Conservation (phyloP, 2,113 vertebrate species). For the Sphaerodactylus townsendi region DNA sequence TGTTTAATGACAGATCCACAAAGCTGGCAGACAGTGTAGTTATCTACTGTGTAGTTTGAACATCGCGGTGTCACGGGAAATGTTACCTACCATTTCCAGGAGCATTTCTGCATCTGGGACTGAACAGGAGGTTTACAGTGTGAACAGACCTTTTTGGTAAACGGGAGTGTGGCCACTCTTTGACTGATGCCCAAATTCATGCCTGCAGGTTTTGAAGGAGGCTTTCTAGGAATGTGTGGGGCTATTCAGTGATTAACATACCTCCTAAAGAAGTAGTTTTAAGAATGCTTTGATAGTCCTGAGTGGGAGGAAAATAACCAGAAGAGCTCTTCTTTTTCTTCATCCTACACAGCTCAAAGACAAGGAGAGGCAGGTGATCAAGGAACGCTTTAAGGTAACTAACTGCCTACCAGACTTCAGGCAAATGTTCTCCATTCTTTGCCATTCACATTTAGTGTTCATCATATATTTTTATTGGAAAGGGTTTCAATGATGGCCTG, state of each 20-base stretch:
- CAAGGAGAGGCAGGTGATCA: slow-evolving; percentile 96
- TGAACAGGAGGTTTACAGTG: background rate
- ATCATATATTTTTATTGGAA: slow-evolving; percentile 15
- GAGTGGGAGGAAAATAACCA: slow-evolving; percentile 19
- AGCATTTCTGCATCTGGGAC: background rate
- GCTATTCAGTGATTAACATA: no score
- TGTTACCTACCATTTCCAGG: background rate
- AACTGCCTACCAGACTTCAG: background rate
- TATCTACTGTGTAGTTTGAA: background rate
- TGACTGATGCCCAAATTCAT: background rate
- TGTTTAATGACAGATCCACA: no score
- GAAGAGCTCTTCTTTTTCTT: slow-evolving; percentile 20
- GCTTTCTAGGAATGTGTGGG: background rate
- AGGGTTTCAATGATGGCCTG: slow-evolving; percentile 97
- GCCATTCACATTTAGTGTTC: background rate
- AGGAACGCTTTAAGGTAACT: slow-evolving; percentile 97
- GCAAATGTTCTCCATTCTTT: background rate
- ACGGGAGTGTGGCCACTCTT: background rate
- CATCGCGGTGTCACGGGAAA: background rate
- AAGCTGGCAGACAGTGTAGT: background rate
- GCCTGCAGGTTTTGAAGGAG: background rate
- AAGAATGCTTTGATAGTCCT: background rate
- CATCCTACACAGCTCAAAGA: slow-evolving; percentile 86
- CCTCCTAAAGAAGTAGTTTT: background rate
- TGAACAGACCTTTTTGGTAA: background rate